These are phyloP conservation scores for Eugnorisma glareosa DNA, from an alignment of 2,888 invertebrate genomes.

Conservation along the genomic window DNA sequence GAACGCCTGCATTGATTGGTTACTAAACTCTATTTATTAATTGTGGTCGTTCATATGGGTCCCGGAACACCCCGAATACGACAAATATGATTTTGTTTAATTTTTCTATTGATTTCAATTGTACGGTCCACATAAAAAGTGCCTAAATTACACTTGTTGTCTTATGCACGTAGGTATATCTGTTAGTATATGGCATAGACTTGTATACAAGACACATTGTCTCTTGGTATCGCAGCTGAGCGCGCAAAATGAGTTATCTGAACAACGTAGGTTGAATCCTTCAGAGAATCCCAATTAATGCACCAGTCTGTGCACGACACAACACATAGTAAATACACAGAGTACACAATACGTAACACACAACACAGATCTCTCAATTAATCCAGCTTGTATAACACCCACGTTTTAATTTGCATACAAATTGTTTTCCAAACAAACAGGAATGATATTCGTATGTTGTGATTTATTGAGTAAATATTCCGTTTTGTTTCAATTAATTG, in stretches of 20 bases:
- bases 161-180: no score
- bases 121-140: no score
- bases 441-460: constrained; percentile 4
- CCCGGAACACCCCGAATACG: no score
- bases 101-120: no score
- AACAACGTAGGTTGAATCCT: neutral
- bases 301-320: constrained; percentile 12
- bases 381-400: constrained; percentile 26
- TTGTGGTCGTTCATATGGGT: no score
- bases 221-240: neutral
- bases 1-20: no score
- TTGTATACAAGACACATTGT: neutral
- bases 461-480: constrained; percentile 45
- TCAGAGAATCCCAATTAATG: neutral
- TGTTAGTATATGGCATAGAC: no score
- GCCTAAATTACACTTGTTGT: no score
- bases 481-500: constrained; percentile 38
- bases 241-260: neutral
- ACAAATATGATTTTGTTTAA: no score
- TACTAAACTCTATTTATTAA: neutral
- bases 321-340: constrained; percentile 13
- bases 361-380: constrained; percentile 26
- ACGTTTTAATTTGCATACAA: constrained; percentile 54
- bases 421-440: constrained; percentile 50
- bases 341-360: constrained; percentile 17